Percentiles rank a stretch among this genome's conserved stretches.
Evolutionary conservation across 2,797 vertebrate genomes (phyloP).

Genomic region (Enteromius anoplus): DNA sequence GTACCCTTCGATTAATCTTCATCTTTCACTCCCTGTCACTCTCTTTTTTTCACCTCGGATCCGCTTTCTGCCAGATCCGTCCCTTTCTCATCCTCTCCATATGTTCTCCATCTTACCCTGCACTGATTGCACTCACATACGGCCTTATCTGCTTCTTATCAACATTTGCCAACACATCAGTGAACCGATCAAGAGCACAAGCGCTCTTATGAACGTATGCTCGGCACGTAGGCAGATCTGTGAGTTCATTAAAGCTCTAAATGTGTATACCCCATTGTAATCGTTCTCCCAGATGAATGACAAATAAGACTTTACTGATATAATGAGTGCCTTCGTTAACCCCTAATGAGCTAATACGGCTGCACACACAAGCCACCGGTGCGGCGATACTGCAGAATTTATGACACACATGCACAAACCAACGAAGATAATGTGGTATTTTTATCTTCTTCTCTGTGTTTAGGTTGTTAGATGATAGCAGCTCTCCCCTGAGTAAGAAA

Average conservation of each 20-base stretch:
- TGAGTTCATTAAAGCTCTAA: constrained; percentile 75
- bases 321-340: constrained; percentile 68
- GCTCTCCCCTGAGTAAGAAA: constrained; percentile 47
- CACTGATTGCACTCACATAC: constrained; percentile 12
- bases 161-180: constrained; percentile 19
- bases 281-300: constrained; percentile 66
- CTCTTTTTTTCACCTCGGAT: constrained; percentile 23
- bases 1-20: constrained; percentile 14
- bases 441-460: constrained; percentile 30
- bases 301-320: constrained; percentile 65
- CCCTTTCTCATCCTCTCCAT: constrained; percentile 3
- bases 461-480: constrained; percentile 44
- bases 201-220: constrained; percentile 44
- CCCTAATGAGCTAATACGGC: constrained; percentile 58
- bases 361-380: constrained; percentile 1
- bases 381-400: background rate
- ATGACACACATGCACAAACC: constrained; percentile 25
- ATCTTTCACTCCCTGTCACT: constrained; percentile 14
- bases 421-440: constrained; percentile 21
- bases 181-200: constrained; percentile 24
- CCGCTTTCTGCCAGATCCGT: constrained; percentile 13
- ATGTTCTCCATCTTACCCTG: constrained; percentile 20
- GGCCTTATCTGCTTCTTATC: background rate
- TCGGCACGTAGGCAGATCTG: constrained; percentile 50
- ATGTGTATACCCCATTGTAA: constrained; percentile 72